Evolutionary conservation across 2,113 vertebrate species (phyloP).

Genomic region (Platycercus adscitus): DNA sequence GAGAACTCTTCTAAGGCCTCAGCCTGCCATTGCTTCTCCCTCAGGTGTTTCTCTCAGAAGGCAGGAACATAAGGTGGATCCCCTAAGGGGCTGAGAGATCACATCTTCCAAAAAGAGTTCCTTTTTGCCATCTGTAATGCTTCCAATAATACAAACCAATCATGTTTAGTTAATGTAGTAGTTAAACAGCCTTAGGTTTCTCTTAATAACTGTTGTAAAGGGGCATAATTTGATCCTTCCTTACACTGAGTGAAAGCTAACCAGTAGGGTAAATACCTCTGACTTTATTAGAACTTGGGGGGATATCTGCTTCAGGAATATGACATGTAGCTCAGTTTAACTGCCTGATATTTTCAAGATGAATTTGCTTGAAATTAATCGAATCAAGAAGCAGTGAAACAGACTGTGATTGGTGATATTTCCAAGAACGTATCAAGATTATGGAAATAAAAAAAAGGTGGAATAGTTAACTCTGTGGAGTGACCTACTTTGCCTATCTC

Average conservation of each 20-base stretch:
- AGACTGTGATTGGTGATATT: neutral
- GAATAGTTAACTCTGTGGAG: neutral
- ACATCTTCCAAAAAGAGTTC: neutral
- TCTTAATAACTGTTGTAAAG: neutral
- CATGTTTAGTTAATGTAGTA: neutral
- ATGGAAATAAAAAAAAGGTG: neutral
- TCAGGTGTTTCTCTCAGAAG: neutral
- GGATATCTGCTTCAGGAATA: neutral
- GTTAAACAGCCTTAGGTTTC: neutral
- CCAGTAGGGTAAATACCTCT: neutral
- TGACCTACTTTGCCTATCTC: neutral
- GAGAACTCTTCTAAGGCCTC: neutral
- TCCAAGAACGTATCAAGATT: neutral
- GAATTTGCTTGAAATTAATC: neutral
- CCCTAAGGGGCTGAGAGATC: neutral
- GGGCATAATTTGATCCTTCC: neutral
- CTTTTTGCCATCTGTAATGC: neutral
- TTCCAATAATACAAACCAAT: neutral
- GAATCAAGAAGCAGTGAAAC: neutral
- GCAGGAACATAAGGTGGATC: neutral
- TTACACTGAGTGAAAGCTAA: neutral
- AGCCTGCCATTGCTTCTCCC: neutral
- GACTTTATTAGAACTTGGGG: neutral
- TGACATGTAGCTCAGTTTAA: neutral
- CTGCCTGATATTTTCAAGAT: neutral